Conservation (phyloP, 2,113 vertebrate genomes). For the Scalopus aquaticus region DNA sequence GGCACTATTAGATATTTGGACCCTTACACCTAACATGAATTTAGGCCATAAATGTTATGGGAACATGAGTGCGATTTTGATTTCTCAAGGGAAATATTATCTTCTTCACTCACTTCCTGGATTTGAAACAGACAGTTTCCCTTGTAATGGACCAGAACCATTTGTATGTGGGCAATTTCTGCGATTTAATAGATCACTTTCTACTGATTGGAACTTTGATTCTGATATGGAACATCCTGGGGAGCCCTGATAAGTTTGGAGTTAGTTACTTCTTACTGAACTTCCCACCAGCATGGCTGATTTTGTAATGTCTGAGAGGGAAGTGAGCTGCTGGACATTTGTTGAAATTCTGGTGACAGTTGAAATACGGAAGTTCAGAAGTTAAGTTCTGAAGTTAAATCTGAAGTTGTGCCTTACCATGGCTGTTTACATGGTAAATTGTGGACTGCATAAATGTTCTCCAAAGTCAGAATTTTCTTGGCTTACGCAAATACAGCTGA, state of each 20-base stretch:
- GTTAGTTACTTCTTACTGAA: not conserved
- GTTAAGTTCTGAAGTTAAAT: constrained; percentile 10
- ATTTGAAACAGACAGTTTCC: not conserved
- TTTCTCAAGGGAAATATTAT: constrained; percentile 2
- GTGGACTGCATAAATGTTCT: not conserved
- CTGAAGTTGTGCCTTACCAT: constrained; percentile 12
- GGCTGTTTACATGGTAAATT: not conserved
- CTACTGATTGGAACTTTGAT: not conserved
- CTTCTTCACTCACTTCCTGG: not conserved
- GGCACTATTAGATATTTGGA: not conserved
- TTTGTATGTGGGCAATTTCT: not conserved
- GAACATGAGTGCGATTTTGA: not conserved
- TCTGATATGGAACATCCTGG: not conserved
- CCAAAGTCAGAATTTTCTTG: constrained; percentile 6
- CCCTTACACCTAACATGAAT: not conserved
- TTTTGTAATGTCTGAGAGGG: constrained; percentile 30
- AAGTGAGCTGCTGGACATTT: not conserved
- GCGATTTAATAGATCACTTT: not conserved
- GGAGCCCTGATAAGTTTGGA: not conserved
- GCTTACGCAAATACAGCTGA: constrained; percentile 2
- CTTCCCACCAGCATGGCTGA: not conserved
- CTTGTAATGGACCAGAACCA: not conserved
- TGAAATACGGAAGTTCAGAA: not conserved
- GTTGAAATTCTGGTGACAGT: constrained; percentile 7
- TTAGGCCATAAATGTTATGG: not conserved